These are phyloP conservation scores for Pica pica DNA, from an alignment of 2,113 vertebrate species.

Conservation along the genomic window DNA sequence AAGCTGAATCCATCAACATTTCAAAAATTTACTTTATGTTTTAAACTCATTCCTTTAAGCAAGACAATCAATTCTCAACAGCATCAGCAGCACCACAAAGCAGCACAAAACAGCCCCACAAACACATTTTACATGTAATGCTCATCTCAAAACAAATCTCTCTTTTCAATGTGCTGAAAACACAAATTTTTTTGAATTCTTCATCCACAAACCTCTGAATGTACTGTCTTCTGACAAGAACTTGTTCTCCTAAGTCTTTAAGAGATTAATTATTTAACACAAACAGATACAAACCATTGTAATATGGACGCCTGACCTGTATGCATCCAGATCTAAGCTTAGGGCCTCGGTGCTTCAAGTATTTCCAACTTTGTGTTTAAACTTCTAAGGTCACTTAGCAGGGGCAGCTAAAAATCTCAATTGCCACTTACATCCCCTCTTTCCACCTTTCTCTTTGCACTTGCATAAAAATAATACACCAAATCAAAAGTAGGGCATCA, in stretches of 20 bases:
- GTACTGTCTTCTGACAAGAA: neutral
- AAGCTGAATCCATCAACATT: neutral
- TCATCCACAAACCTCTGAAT: neutral
- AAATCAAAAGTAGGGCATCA: neutral
- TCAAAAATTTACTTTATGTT: neutral
- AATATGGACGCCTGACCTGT: neutral
- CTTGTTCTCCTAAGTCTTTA: neutral
- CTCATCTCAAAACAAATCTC: neutral
- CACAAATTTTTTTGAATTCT: neutral
- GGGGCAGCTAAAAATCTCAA: neutral
- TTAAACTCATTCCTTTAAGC: neutral
- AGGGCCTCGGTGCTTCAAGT: neutral
- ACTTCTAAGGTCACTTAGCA: neutral
- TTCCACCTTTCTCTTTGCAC: neutral
- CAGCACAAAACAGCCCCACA: neutral
- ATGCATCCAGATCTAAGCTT: neutral
- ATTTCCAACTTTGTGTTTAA: neutral
- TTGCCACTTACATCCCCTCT: neutral
- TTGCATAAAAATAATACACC: neutral
- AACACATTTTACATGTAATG: neutral
- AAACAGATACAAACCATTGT: neutral
- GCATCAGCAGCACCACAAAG: neutral
- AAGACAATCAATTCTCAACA: neutral
- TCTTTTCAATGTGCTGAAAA: neutral
- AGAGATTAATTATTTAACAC: neutral